Percentiles rank a stretch among this genome's conserved stretches.
These are phyloP conservation scores for Bothrops jararaca DNA, from an alignment of 2,113 vertebrate genomes.

Conservation along the genomic window DNA sequence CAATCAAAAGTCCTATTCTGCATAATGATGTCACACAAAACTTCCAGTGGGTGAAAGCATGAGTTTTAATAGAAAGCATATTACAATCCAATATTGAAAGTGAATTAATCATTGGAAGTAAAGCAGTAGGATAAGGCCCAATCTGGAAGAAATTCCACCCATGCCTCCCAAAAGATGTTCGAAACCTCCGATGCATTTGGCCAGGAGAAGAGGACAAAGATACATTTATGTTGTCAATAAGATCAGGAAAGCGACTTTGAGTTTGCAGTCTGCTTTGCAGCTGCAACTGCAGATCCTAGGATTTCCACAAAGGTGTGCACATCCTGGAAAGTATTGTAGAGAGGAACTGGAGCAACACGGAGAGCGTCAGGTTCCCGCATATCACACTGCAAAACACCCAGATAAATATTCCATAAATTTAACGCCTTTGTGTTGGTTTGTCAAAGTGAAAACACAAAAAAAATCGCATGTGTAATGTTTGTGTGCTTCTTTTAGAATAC, in stretches of 20 bases:
- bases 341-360: conserved; percentile 85
- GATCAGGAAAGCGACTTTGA: conserved; percentile 26
- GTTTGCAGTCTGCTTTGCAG: conserved; percentile 56
- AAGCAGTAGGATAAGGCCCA: conserved; percentile 50
- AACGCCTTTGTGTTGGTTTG: conserved; percentile 16
- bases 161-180: conserved; percentile 36
- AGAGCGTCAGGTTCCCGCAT: conserved; percentile 85
- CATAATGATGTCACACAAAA: conserved; percentile 50
- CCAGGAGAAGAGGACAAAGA: conserved; percentile 59
- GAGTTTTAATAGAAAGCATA: conserved; percentile 62
- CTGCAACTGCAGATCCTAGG: conserved; percentile 72
- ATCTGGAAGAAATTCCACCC: conserved; percentile 34
- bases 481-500: not conserved
- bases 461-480: not conserved
- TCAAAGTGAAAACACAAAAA: not conserved
- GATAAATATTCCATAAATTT: conserved; percentile 31
- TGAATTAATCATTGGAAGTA: conserved; percentile 53
- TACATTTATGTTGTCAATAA: conserved; percentile 49
- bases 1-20: not conserved
- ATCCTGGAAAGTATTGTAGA: conserved; percentile 93
- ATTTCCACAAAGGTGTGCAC: conserved; percentile 82
- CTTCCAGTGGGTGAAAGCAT: conserved; percentile 58
- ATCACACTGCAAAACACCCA: conserved; percentile 80
- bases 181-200: conserved; percentile 57
- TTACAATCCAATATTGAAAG: conserved; percentile 62